Percentiles rank a stretch among this genome's conserved stretches.
These are phyloP conservation scores for Abrostola tripartita DNA, from an alignment of 2,888 invertebrate species.

Conservation along the genomic window DNA sequence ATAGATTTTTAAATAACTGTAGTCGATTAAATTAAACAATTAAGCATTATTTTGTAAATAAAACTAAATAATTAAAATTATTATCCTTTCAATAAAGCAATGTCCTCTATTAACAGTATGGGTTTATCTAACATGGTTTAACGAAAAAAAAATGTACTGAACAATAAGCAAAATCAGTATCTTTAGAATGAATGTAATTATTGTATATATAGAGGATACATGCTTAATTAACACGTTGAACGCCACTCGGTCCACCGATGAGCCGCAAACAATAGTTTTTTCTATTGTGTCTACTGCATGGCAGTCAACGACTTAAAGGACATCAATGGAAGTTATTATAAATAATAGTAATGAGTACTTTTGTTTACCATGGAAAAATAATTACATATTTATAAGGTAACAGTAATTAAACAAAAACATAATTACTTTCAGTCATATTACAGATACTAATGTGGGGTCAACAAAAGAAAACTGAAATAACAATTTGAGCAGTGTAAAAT, in stretches of 20 bases:
- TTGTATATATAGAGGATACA: conserved; percentile 23
- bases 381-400: conserved; percentile 51
- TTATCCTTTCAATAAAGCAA: conserved; percentile 35
- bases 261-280: too few relatives aligned
- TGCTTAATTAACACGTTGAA: too few relatives aligned
- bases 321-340: conserved; percentile 25
- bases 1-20: conserved; percentile 15
- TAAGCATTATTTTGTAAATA: conserved; percentile 42
- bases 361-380: conserved; percentile 35
- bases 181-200: conserved; percentile 21
- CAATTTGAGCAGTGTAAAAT: conserved; percentile 44
- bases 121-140: conserved; percentile 33
- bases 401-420: conserved; percentile 55
- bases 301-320: too few relatives aligned
- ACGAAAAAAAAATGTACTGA: conserved; percentile 30
- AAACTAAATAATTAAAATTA: conserved; percentile 51
- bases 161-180: conserved; percentile 28
- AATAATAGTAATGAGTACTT: conserved; percentile 50
- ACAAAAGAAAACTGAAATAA: conserved; percentile 42
- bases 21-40: conserved; percentile 28
- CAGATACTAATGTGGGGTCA: conserved; percentile 42
- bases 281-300: too few relatives aligned
- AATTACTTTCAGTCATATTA: conserved; percentile 52
- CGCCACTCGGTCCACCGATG: too few relatives aligned
- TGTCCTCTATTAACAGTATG: conserved; percentile 19